Evolutionary conservation across 2,888 invertebrate species (phyloP), one percentile per base, ranked within the genome.

Genomic region (Gymnocheta viridis): DNA sequence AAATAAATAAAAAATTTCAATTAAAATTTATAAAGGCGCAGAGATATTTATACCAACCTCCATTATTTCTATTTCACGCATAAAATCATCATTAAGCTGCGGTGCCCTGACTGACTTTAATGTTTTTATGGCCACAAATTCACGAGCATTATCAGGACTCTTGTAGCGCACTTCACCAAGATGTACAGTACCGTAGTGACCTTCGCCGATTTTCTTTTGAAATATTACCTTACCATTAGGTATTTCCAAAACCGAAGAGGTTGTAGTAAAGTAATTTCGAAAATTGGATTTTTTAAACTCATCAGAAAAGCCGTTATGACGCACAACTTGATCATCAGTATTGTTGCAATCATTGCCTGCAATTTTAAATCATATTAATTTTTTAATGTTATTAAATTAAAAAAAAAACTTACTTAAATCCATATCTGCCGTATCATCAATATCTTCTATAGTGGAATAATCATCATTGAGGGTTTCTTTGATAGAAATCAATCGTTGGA

Each of bases 1-100:
- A 49, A n/a, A 56, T 17, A 12, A 19, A 32, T 19, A 19, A 24
- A 12, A 19, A 60, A 12, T 38, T 35, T 1, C 38, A 74, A 19
- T 3, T 49, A 14, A 76, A 58, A 49, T 69, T 49, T 38, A 62
- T 24, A 44, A 76, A 62, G 29, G 14, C 6, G 14, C 0, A n/a
- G 9, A 22, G 14, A 12, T 29, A 17, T 51, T 69, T 24, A 27
- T 12, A 72, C 82, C 66, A 90, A 96, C 96, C 94, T 96, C 96
- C 96, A 98, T 97, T 86, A 98, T 98, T 76, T 94, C 93, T 78
- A 97, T 95, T 93, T 98, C 98, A 82, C 97, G 94, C 89, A 95
- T 95, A 88, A 98, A 96, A 90, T 98, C 97, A 79, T 94, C 94
- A 49, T 93, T 92, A 10, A 92, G 88, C 4, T 93, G 93, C 89